Evolutionary conservation across 2,113 vertebrate species (phyloP).

Genomic region (Puma concolor): DNA sequence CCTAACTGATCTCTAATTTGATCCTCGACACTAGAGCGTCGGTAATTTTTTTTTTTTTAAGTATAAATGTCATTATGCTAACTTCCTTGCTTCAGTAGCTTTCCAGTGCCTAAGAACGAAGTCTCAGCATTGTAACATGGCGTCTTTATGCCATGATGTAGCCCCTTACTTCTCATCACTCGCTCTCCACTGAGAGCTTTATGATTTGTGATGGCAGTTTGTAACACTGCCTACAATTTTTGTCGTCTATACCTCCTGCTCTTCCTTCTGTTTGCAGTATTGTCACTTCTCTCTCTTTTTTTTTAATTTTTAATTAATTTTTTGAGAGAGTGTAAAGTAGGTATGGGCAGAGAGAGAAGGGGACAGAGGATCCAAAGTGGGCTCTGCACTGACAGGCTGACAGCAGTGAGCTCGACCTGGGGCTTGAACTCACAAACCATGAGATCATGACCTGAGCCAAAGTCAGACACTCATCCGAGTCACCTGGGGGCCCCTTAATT

Average conservation of each 20-base stretch:
- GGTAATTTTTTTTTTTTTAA: slow-evolving; percentile 17
- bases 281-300: not conserved
- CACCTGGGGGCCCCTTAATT: no score
- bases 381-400: no score
- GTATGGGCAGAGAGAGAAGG: no score
- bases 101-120: not conserved
- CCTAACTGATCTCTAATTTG: not conserved
- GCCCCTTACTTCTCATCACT: not conserved
- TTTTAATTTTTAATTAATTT: no score
- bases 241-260: not conserved
- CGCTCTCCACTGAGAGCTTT: not conserved
- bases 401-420: no score
- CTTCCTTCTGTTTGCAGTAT: not conserved
- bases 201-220: not conserved
- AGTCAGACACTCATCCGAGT: no score
- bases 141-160: not conserved
- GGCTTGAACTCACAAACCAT: no score
- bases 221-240: not conserved
- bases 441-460: no score
- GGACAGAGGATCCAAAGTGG: no score
- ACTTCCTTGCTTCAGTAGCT: not conserved
- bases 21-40: not conserved
- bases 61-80: not conserved
- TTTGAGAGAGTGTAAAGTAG: no score
- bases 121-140: not conserved